Percentiles rank a stretch among this genome's conserved stretches.
Evolutionary conservation across 2,113 vertebrate genomes (phyloP).

Genomic region (Vimba vimba): DNA sequence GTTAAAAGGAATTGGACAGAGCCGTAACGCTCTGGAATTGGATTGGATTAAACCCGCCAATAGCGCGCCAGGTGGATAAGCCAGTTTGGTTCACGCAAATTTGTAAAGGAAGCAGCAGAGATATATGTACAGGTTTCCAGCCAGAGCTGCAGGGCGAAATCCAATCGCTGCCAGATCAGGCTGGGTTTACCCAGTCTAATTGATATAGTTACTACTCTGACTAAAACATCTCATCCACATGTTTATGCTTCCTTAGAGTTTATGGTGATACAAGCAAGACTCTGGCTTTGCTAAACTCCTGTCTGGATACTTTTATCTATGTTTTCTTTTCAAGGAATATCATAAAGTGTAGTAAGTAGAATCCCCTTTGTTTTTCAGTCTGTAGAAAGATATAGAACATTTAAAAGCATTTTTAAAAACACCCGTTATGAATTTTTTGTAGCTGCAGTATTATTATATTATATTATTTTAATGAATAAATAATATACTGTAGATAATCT

Average conservation of each 20-base stretch:
- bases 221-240: not conserved
- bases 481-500: not conserved
- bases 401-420: not conserved
- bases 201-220: conserved; percentile 60
- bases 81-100: no score
- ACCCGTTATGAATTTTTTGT: not conserved
- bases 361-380: not conserved
- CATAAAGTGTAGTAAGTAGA: not conserved
- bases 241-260: conserved; percentile 28
- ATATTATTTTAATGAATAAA: not conserved
- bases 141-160: no score
- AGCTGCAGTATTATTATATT: not conserved
- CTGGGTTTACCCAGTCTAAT: no score
- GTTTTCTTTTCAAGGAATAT: not conserved
- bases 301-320: conserved; percentile 61
- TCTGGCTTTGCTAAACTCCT: conserved; percentile 72
- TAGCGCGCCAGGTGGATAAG: no score
- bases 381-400: not conserved
- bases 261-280: conserved; percentile 66
- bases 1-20: no score
- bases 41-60: no score
- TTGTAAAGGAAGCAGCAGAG: no score
- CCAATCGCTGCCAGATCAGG: no score
- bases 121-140: no score
- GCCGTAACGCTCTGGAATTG: no score